Percentiles rank a stretch among this genome's conserved stretches.
Evolutionary conservation across 2,797 vertebrate species (phyloP).

Genomic region (Amblyraja radiata): DNA sequence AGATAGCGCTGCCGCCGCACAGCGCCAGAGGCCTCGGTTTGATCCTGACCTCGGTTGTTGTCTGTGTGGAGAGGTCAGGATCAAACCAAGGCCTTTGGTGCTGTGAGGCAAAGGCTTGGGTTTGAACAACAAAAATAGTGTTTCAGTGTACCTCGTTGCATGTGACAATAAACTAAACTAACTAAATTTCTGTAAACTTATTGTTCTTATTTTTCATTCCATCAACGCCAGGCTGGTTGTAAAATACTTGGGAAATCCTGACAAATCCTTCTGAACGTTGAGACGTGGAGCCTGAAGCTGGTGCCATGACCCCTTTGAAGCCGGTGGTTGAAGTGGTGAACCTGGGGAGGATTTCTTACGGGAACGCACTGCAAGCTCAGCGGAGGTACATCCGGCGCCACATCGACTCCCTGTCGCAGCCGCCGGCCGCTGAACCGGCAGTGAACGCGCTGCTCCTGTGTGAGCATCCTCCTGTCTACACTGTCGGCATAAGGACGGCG

Average conservation of each 20-base stretch:
- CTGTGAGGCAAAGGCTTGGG: too few species aligned
- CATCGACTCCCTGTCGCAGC: constrained; percentile 42
- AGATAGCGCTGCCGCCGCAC: too few species aligned
- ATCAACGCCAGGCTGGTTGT: neutral
- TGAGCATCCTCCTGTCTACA: constrained; percentile 74
- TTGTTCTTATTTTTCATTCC: too few species aligned
- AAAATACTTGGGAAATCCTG: neutral
- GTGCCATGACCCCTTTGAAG: constrained; percentile 45
- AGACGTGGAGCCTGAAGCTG: neutral
- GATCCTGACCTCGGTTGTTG: too few species aligned
- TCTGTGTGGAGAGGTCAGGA: too few species aligned
- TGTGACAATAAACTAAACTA: too few species aligned
- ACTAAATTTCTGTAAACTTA: too few species aligned
- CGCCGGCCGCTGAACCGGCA: neutral
- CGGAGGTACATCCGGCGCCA: constrained; percentile 58
- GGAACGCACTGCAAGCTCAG: constrained; percentile 62
- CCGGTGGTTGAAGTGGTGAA: constrained; percentile 57
- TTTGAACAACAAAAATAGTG: too few species aligned
- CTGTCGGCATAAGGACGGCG: constrained; percentile 66
- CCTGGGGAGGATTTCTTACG: constrained; percentile 60
- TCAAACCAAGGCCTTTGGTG: too few species aligned
- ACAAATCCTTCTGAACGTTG: neutral
- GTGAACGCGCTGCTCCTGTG: constrained; percentile 66
- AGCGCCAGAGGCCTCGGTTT: too few species aligned
- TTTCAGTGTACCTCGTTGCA: too few species aligned